Percentiles rank a stretch among this genome's conserved stretches.
Evolutionary conservation across 2,888 invertebrate species (phyloP).

Genomic region (Troides helena): DNA sequence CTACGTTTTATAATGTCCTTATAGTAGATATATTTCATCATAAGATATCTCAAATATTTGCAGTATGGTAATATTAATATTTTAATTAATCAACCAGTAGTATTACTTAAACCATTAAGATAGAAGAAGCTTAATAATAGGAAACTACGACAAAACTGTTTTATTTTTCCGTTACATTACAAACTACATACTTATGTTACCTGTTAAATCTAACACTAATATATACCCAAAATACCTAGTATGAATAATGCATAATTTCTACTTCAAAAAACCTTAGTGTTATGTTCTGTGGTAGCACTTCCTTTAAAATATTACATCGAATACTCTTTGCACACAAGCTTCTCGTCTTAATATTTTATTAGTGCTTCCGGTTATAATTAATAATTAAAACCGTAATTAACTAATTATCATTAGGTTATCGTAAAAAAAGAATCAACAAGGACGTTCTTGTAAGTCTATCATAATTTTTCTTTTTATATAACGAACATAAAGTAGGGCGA

Average conservation of each 20-base stretch:
- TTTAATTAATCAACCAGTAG: slow-evolving; percentile 80
- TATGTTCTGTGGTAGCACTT: slow-evolving; percentile 72
- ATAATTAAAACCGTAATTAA: slow-evolving; percentile 81
- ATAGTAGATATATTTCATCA: slow-evolving; percentile 81
- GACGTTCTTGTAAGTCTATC: slow-evolving; percentile 77
- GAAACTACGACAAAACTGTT: slow-evolving; percentile 79
- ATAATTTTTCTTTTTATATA: slow-evolving; percentile 80
- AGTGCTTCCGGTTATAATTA: slow-evolving; percentile 76
- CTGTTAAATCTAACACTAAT: slow-evolving; percentile 80
- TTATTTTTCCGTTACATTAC: slow-evolving; percentile 76
- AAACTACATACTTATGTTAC: slow-evolving; percentile 80
- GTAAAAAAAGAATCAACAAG: slow-evolving; percentile 72
- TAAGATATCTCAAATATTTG: slow-evolving; percentile 82
- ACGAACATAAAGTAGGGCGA: slow-evolving; percentile 66
- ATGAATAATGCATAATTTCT: slow-evolving; percentile 79
- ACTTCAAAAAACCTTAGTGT: slow-evolving; percentile 75
- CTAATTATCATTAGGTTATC: slow-evolving; percentile 80
- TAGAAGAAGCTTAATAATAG: slow-evolving; percentile 81
- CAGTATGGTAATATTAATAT: slow-evolving; percentile 79
- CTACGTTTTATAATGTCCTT: slow-evolving; percentile 82
- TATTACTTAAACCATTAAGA: slow-evolving; percentile 79
- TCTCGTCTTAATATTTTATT: slow-evolving; percentile 68
- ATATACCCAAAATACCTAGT: slow-evolving; percentile 81
- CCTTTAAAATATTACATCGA: slow-evolving; percentile 65
- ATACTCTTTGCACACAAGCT: slow-evolving; percentile 74